A percentile compares a stretch with the other conserved stretches of the same genome.
These are phyloP conservation scores for Symphodus melops DNA, from an alignment of 2,113 vertebrate genomes.

Conservation along the genomic window DNA sequence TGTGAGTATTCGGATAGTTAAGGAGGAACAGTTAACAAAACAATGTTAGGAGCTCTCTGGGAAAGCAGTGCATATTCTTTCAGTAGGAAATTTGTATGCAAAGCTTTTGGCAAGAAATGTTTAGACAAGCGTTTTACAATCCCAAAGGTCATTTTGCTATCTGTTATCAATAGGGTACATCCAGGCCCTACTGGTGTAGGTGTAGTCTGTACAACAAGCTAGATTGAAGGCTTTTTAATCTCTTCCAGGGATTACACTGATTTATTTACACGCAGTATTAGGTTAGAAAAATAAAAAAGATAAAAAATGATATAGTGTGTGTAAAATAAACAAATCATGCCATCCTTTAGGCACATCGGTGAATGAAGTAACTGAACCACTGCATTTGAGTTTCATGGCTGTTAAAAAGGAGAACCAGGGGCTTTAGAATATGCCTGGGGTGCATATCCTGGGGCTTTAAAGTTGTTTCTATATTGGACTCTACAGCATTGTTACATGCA, in stretches of 20 bases:
- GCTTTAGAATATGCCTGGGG: background rate
- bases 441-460: background rate
- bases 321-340: background rate
- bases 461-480: background rate
- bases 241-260: constrained; percentile 15
- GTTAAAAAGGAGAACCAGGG: background rate
- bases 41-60: constrained; percentile 8
- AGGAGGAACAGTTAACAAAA: constrained; percentile 13
- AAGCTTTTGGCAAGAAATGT: constrained; percentile 37
- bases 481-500: background rate
- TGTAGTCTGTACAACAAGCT: constrained; percentile 3
- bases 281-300: background rate
- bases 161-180: constrained; percentile 41
- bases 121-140: constrained; percentile 48
- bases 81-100: constrained; percentile 15
- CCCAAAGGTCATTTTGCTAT: constrained; percentile 23
- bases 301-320: background rate
- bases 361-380: background rate
- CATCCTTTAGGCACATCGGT: background rate
- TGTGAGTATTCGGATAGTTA: background rate
- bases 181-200: background rate
- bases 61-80: constrained; percentile 9
- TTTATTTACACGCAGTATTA: constrained; percentile 2
- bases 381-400: background rate
- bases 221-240: constrained; percentile 31